phyloP scores from a whole-genome alignment of 1,140 invertebrate species.

The Drosophila nigromelanica region DNA sequence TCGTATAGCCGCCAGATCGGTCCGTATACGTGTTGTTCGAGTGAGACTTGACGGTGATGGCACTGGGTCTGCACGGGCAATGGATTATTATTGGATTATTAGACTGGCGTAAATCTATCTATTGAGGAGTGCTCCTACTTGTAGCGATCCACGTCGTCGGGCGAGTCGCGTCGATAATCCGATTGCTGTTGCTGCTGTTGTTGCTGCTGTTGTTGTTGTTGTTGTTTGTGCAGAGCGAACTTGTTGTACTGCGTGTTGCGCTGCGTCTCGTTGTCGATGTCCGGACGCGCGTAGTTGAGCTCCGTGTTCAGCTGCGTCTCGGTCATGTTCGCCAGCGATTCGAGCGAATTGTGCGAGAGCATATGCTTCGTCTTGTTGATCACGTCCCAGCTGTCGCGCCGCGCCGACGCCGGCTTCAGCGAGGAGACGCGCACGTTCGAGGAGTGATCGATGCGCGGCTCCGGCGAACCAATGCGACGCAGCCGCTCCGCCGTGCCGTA shows the following conservation, averaged over 20 bases:
- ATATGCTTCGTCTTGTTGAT: constrained; percentile 91
- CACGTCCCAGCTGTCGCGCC: constrained; percentile 91
- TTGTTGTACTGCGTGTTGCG: constrained; percentile 87
- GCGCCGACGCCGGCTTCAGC: constrained; percentile 86
- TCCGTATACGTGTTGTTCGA: constrained; percentile 81
- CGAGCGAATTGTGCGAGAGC: constrained; percentile 87
- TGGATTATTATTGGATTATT: not conserved
- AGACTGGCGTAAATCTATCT: too few relatives aligned
- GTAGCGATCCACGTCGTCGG: constrained; percentile 76
- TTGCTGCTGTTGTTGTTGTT: constrained; percentile 61
- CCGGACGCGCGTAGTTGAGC: constrained; percentile 79
- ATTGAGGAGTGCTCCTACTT: constrained; percentile 55
- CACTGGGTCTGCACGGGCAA: constrained; percentile 73
- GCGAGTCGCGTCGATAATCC: constrained; percentile 68
- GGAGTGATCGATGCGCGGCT: constrained; percentile 87
- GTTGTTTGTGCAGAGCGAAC: constrained; percentile 83
- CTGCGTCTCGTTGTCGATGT: constrained; percentile 86
- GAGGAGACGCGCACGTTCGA: constrained; percentile 89
- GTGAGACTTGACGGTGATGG: constrained; percentile 83
- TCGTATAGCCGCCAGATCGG: constrained; percentile 76
- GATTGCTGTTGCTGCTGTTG: constrained; percentile 32
- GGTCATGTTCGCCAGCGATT: constrained; percentile 88
- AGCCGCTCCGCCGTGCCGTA: constrained; percentile 70
- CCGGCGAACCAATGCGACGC: constrained; percentile 84
- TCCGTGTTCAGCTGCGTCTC: constrained; percentile 85